Conservation (phyloP, 2,888 invertebrate species). For the Platycheirus rosarum region DNA sequence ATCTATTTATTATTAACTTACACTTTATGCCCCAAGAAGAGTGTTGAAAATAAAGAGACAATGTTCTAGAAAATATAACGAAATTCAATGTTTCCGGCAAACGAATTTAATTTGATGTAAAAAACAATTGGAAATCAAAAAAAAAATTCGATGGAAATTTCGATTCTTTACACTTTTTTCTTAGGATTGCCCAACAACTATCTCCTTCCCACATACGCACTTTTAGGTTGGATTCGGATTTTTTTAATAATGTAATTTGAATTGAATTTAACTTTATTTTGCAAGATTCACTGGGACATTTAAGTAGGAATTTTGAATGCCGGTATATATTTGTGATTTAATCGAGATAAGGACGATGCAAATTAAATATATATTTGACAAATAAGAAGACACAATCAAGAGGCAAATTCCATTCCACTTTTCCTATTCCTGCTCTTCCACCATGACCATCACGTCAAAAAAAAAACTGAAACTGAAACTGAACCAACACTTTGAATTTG, state of each 20-base stretch:
- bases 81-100: too few relatives aligned
- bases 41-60: conserved; percentile 7
- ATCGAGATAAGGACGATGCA: conserved; percentile 37
- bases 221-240: conserved; percentile 45
- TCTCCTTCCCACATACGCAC: conserved; percentile 46
- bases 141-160: conserved; percentile 38
- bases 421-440: conserved; percentile 15
- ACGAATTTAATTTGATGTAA: too few relatives aligned
- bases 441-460: conserved; percentile 42
- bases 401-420: conserved; percentile 51
- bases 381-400: conserved; percentile 49
- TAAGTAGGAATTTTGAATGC: conserved; percentile 27
- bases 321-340: conserved; percentile 25
- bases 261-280: too few relatives aligned
- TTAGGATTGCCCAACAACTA: too few relatives aligned
- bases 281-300: conserved; percentile 40
- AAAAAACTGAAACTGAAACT: conserved; percentile 44
- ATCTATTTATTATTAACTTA: conserved; percentile 13
- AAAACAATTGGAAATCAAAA: conserved; percentile 13
- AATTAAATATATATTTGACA: conserved; percentile 55
- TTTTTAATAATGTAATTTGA: too few relatives aligned
- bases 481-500: conserved; percentile 42
- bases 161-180: conserved; percentile 48
- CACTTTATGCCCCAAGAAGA: not conserved
- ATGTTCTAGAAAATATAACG: not conserved